Evolutionary conservation across 2,797 vertebrate species (phyloP).

Genomic region (Argentina silus): DNA sequence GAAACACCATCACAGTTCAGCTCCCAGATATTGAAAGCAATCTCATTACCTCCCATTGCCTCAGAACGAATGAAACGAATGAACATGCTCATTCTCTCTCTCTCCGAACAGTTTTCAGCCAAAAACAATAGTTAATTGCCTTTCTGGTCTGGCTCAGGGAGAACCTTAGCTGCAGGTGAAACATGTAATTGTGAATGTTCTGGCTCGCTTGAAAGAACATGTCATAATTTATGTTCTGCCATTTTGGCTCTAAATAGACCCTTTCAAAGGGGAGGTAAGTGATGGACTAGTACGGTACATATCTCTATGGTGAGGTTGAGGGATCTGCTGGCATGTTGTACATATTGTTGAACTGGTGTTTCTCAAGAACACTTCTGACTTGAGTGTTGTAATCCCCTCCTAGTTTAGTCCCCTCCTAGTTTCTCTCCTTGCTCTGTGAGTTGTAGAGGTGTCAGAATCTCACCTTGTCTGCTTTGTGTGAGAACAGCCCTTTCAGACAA

Average conservation of each 20-base stretch:
- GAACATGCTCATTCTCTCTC: conserved; percentile 56
- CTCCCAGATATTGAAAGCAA: conserved; percentile 54
- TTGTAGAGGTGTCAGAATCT: conserved; percentile 9
- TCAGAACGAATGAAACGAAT: conserved; percentile 27
- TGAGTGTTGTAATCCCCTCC: background rate
- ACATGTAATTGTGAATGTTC: conserved; percentile 6
- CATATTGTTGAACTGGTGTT: background rate
- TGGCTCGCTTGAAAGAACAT: background rate
- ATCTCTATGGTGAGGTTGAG: background rate
- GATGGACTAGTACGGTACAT: background rate
- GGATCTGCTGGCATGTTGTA: background rate
- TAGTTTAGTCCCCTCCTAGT: background rate
- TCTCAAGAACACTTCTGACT: background rate
- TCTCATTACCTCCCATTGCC: conserved; percentile 44
- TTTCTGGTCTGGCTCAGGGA: conserved; percentile 29
- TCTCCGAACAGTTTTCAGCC: conserved; percentile 21
- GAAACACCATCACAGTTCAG: background rate
- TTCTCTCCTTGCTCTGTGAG: background rate
- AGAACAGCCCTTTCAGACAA: conserved; percentile 8
- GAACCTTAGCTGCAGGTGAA: conserved; percentile 39
- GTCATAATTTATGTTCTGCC: background rate
- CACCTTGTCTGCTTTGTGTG: conserved; percentile 22
- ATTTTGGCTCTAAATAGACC: background rate
- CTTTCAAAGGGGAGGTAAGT: background rate
- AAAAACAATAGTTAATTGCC: conserved; percentile 50